phyloP scores from a whole-genome alignment of 1,140 invertebrate genomes.

The Vanessa atalanta region DNA sequence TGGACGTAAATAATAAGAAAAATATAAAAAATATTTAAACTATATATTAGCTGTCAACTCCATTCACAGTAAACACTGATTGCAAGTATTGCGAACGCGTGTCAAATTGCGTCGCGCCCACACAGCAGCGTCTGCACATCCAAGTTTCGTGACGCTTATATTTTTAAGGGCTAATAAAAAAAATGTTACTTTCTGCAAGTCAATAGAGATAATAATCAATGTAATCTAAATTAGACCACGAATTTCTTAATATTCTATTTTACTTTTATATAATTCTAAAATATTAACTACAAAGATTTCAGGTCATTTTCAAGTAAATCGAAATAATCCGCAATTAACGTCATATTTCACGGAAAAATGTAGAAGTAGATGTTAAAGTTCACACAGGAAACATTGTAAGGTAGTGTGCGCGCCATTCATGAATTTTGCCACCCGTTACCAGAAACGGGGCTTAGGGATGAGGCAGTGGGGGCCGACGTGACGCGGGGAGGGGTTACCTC shows the following conservation, averaged over 20 bases:
- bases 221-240: background rate
- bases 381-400: slow-evolving; percentile 24
- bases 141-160: slow-evolving; percentile 28
- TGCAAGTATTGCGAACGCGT: slow-evolving; percentile 60
- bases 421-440: slow-evolving; percentile 58
- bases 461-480: slow-evolving; percentile 17
- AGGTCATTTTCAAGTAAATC: background rate
- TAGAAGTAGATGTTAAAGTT: slow-evolving; percentile 10
- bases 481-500: slow-evolving; percentile 44
- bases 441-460: slow-evolving; percentile 46
- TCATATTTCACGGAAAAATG: slow-evolving; percentile 10
- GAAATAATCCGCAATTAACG: slow-evolving; percentile 14
- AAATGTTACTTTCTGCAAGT: background rate
- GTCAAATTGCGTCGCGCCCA: slow-evolving; percentile 63
- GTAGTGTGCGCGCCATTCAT: slow-evolving; percentile 68
- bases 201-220: slow-evolving; percentile 10
- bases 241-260: no score
- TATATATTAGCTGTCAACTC: slow-evolving; percentile 4
- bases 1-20: background rate
- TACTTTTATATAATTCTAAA: no score
- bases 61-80: slow-evolving; percentile 43
- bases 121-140: slow-evolving; percentile 38
- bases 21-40: slow-evolving; percentile 13
- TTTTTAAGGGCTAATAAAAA: slow-evolving; percentile 27
- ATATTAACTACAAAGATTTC: background rate